Percentiles rank a stretch among this genome's conserved stretches.
These are phyloP conservation scores for Drosophila affinis DNA, from an alignment of 2,888 invertebrate genomes.

Conservation along the genomic window DNA sequence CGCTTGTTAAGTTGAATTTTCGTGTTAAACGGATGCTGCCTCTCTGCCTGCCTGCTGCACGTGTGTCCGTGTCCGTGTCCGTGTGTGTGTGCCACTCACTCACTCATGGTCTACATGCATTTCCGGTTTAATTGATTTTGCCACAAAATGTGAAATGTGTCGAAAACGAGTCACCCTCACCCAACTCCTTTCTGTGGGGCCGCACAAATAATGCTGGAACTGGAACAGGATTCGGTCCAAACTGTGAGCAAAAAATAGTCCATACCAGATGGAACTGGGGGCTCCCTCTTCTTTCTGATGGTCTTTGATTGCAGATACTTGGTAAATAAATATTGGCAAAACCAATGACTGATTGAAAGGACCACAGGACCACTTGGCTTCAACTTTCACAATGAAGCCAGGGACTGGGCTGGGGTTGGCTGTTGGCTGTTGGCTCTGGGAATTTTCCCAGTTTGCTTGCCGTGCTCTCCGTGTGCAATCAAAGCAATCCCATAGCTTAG, in stretches of 20 bases:
- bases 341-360: slow-evolving; percentile 60
- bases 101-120: slow-evolving; percentile 61
- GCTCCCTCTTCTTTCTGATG: slow-evolving; percentile 23
- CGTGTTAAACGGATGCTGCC: slow-evolving; percentile 61
- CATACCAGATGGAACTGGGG: slow-evolving; percentile 2
- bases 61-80: slow-evolving; percentile 47
- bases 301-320: slow-evolving; percentile 61
- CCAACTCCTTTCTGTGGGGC: neutral
- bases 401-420: neutral
- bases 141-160: slow-evolving; percentile 79
- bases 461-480: slow-evolving; percentile 27
- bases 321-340: slow-evolving; percentile 70
- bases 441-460: slow-evolving; percentile 28
- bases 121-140: slow-evolving; percentile 81
- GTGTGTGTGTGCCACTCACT: slow-evolving; percentile 14
- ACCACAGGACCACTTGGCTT: slow-evolving; percentile 38
- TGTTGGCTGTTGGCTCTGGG: slow-evolving; percentile 22
- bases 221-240: neutral
- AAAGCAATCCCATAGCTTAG: slow-evolving; percentile 22
- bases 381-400: slow-evolving; percentile 35
- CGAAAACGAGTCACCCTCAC: slow-evolving; percentile 58
- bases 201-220: slow-evolving; percentile 49
- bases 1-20: slow-evolving; percentile 71
- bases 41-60: slow-evolving; percentile 40
- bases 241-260: neutral